Evolutionary conservation across 2,888 invertebrate species (phyloP).

Genomic region (Cryptus viduatorius): DNA sequence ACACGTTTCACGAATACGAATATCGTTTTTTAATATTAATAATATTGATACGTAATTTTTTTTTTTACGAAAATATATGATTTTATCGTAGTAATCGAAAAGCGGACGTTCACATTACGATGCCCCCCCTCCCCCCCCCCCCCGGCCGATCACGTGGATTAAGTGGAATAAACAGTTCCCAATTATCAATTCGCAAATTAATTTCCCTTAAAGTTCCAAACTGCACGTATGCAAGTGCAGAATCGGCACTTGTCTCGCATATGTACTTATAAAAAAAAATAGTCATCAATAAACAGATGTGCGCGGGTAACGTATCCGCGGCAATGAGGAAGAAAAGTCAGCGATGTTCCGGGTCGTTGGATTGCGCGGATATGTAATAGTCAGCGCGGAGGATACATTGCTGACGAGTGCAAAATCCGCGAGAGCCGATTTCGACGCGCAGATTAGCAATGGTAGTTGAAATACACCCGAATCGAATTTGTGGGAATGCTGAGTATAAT

Average conservation of each 20-base stretch:
- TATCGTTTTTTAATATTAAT: not conserved
- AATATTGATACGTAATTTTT: not conserved
- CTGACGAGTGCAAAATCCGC: slow-evolving; percentile 5
- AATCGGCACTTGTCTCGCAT: not conserved
- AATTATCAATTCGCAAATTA: not conserved
- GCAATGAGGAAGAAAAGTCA: slow-evolving; percentile 19
- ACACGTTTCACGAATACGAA: not conserved
- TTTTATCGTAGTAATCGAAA: no score
- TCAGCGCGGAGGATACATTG: slow-evolving; percentile 32
- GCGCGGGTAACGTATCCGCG: not conserved
- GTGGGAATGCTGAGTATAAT: slow-evolving; percentile 28
- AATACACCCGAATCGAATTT: not conserved
- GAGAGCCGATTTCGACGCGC: not conserved
- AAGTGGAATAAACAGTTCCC: not conserved
- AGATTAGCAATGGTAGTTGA: not conserved
- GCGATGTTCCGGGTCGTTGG: slow-evolving; percentile 8
- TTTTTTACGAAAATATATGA: not conserved
- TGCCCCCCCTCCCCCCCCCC: no score
- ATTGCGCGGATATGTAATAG: not conserved
- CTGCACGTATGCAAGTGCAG: not conserved
- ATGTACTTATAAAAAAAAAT: not conserved
- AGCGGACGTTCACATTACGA: no score
- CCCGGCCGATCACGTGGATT: no score
- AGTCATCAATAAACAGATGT: not conserved
- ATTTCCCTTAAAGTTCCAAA: not conserved